phyloP scores from a whole-genome alignment of 2,797 vertebrate genomes.

The Clarias laeviceps region DNA sequence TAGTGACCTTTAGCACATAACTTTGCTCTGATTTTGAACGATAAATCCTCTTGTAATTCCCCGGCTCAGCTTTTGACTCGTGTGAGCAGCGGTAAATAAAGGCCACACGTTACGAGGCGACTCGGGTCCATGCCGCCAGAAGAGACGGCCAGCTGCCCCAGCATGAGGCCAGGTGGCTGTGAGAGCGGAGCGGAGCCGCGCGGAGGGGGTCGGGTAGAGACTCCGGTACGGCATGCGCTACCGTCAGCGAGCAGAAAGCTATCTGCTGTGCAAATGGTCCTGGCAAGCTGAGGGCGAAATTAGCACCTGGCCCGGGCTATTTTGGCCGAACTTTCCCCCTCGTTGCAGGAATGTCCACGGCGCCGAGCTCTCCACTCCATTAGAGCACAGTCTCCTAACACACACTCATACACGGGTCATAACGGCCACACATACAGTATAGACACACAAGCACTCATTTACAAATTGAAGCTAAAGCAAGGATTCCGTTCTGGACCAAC shows the following conservation, averaged over 20 bases:
- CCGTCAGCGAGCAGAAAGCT: conserved; percentile 15
- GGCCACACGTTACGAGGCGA: conserved; percentile 40
- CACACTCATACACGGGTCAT: background rate
- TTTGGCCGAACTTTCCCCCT: conserved; percentile 57
- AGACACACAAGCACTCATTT: background rate
- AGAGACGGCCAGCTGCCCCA: conserved; percentile 69
- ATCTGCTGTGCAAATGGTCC: conserved; percentile 58
- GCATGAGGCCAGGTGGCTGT: conserved; percentile 71
- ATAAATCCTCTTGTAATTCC: conserved; percentile 12
- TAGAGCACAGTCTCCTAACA: conserved; percentile 29
- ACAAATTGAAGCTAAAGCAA: background rate
- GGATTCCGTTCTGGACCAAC: background rate
- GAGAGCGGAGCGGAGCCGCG: conserved; percentile 34
- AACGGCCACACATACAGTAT: background rate
- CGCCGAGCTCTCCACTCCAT: conserved; percentile 48
- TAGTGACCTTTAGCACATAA: background rate
- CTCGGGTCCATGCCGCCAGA: conserved; percentile 40
- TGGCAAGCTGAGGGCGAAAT: conserved; percentile 62
- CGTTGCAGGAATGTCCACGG: conserved; percentile 58
- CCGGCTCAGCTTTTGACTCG: conserved; percentile 8
- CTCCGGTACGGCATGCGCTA: conserved; percentile 60
- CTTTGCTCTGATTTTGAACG: background rate
- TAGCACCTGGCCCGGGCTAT: conserved; percentile 63
- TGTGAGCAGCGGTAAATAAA: background rate
- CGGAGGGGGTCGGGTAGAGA: conserved; percentile 54